Base-by-base conservation (phyloP, 2,888 invertebrate species). In the Leptopilina myrica region DNA sequence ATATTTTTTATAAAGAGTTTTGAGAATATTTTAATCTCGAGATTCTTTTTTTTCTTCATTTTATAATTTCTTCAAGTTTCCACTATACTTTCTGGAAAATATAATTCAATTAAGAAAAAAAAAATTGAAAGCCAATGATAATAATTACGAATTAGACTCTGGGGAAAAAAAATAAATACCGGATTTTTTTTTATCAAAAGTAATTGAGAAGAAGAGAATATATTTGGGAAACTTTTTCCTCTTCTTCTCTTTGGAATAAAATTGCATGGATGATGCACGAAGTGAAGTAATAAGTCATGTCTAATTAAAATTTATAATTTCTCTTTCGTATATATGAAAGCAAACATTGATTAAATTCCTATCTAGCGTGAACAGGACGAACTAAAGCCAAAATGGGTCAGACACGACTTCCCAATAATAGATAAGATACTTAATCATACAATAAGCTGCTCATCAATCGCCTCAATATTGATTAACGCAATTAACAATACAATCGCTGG, bases 391-490 rank as follows among this genome's bases (percentile, higher is more conserved):
- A 83, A 83, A 82, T 81, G 77, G 83, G 81, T 82, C 82, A 82
- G 43, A 80, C 80, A 78, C 67, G 75, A 77, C 81, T 81, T 81
- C 76, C 67, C 78, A 80, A 82, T 83, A 82, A 82, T 82, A 83
- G 83, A 82, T 83, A 83, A 82, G 83, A 79, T 80, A 81, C 80
- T 83, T 80, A 82, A 82, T 83, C 82, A 83, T 66, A 78, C 80
- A 80, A 81, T 83, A 81, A 80, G 81, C 83, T 73, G 66, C 75
- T 83, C 79, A 76, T 83, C 83, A 83, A 83, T 83, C 79, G 80
- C 80, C 76, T 81, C 69, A 59, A 77, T 80, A 81, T 81, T 65
- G 77, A 81, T 26, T 69, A 69, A 69, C 69, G 69, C 33, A 20
- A 26, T 26, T 20, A 49, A 53, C 53, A 26, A 53, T 49, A 49